Evolutionary conservation across 2,113 vertebrate species (phyloP).

Genomic region (Sarotherodon lohbergeri): DNA sequence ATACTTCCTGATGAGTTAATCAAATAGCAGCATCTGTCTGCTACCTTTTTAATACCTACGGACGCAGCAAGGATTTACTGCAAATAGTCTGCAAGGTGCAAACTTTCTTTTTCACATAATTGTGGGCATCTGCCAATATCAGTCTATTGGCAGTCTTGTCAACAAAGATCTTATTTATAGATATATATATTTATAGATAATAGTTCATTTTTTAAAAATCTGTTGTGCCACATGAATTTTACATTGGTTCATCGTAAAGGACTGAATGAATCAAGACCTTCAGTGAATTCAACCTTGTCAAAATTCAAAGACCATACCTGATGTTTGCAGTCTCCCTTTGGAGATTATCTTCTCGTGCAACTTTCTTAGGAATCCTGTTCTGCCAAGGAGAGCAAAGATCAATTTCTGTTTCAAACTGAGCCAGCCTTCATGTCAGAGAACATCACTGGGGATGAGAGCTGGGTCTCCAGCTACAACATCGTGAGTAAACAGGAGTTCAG

Average conservation of each 20-base stretch:
- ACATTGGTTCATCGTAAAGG: not conserved
- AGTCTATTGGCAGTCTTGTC: not conserved
- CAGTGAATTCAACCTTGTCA: not conserved
- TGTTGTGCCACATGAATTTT: not conserved
- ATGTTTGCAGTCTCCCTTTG: not conserved
- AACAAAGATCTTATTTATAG: not conserved
- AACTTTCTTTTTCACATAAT: not conserved
- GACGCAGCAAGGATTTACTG: not conserved
- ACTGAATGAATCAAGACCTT: not conserved
- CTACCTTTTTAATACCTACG: accelerated
- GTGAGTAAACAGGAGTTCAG: not conserved
- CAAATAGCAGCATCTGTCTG: not conserved
- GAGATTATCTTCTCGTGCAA: not conserved
- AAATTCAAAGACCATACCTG: not conserved
- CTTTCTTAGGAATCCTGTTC: not conserved
- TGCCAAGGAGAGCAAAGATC: not conserved
- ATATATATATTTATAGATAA: not conserved
- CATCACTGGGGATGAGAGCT: not conserved
- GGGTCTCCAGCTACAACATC: not conserved
- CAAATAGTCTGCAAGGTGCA: not conserved
- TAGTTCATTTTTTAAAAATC: not conserved
- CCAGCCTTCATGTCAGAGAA: not conserved
- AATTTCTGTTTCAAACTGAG: not conserved
- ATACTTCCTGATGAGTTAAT: not conserved
- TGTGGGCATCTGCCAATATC: not conserved